Evolutionary conservation across 2,888 invertebrate species (phyloP).

Genomic region (Eremobia ochroleuca): DNA sequence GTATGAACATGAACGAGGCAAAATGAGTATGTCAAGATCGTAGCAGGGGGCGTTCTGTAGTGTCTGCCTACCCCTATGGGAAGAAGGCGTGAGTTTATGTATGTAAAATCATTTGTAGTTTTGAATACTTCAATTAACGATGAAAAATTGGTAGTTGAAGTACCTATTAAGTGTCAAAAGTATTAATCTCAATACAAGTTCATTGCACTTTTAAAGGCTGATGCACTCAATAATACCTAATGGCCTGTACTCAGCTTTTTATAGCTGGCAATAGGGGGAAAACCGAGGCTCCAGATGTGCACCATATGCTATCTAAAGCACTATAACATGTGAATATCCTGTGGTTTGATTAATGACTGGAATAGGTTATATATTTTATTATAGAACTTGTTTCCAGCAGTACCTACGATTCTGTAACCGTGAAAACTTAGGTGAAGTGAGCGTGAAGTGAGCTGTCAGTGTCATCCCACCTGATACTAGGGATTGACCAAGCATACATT

Average conservation of each 20-base stretch:
- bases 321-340: slow-evolving; percentile 21
- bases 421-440: too few species aligned
- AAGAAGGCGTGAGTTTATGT: neutral
- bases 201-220: slow-evolving; percentile 9
- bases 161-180: neutral
- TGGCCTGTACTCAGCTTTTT: slow-evolving; percentile 20
- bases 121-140: neutral
- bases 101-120: neutral
- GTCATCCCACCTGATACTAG: too few species aligned
- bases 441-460: too few species aligned
- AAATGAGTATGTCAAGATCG: neutral
- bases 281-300: slow-evolving; percentile 33
- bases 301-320: slow-evolving; percentile 38
- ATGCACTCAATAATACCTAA: slow-evolving; percentile 24
- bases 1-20: neutral
- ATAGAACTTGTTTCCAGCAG: slow-evolving; percentile 14
- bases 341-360: slow-evolving; percentile 22
- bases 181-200: slow-evolving; percentile 10
- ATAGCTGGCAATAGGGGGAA: slow-evolving; percentile 1
- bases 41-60: neutral
- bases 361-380: slow-evolving; percentile 17
- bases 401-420: too few species aligned
- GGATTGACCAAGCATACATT: too few species aligned
- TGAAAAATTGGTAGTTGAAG: neutral
- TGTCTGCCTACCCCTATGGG: neutral